Evolutionary conservation across 2,113 vertebrate genomes (phyloP).

Genomic region (Sorex araneus): DNA sequence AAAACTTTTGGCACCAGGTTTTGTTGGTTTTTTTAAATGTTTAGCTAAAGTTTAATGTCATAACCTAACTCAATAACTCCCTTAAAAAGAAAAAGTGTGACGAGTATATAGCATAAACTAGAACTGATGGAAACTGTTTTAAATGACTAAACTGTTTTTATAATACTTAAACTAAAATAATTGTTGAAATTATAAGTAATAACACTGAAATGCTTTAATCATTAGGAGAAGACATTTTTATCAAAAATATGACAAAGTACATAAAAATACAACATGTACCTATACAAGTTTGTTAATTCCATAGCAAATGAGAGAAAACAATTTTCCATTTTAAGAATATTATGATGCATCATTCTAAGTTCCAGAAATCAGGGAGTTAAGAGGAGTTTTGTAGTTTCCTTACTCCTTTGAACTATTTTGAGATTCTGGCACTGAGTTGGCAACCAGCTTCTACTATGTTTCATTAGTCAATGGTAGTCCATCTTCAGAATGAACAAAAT

Average conservation of each 20-base stretch:
- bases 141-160: conserved; percentile 36
- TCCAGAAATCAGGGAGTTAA: neutral
- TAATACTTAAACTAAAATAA: too few relatives aligned
- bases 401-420: neutral
- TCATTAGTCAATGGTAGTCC: neutral
- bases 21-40: too few relatives aligned
- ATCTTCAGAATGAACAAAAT: neutral
- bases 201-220: conserved; percentile 24
- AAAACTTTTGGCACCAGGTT: conserved; percentile 46
- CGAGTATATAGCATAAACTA: neutral
- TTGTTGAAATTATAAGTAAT: neutral
- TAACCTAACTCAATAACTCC: conserved; percentile 32
- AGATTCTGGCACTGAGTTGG: neutral
- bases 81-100: conserved; percentile 32
- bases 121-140: conserved; percentile 35
- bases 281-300: neutral
- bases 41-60: conserved; percentile 62
- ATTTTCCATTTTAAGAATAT: conserved; percentile 6
- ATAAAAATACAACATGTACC: too few relatives aligned
- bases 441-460: neutral
- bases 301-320: neutral
- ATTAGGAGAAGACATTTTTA: conserved; percentile 27
- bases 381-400: neutral
- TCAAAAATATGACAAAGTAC: neutral
- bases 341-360: neutral